Percentiles rank a stretch among this genome's conserved stretches.
Conservation (phyloP, 2,797 vertebrate genomes). For the Mormyrus proboscirostris region DNA sequence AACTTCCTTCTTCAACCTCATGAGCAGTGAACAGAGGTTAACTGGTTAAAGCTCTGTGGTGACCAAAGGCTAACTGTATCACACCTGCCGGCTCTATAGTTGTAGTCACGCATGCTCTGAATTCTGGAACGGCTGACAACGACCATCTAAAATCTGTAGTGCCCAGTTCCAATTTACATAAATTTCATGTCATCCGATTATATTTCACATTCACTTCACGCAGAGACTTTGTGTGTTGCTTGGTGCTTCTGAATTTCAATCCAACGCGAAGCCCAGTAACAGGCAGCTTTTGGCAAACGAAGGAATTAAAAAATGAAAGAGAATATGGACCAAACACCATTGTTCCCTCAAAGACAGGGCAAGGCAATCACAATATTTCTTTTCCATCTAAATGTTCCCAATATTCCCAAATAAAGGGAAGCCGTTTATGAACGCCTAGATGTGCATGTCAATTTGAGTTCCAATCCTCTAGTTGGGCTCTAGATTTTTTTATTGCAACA, state of each 20-base stretch:
- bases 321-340: background rate
- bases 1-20: background rate
- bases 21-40: background rate
- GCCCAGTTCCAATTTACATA: background rate
- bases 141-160: background rate
- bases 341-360: constrained; percentile 27
- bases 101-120: background rate
- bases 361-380: constrained; percentile 42
- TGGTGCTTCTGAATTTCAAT: background rate
- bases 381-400: constrained; percentile 42
- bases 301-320: background rate
- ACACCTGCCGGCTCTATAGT: background rate
- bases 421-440: constrained; percentile 35
- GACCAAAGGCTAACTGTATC: background rate
- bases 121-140: background rate
- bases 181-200: background rate
- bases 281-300: background rate
- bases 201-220: background rate
- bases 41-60: background rate
- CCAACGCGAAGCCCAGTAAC: background rate
- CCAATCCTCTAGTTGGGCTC: constrained; percentile 31
- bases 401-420: constrained; percentile 48
- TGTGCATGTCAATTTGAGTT: constrained; percentile 34
- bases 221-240: background rate
- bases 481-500: constrained; percentile 51